These are phyloP conservation scores for Danio jaintianensis DNA, from an alignment of 2,797 vertebrate genomes.

Conservation along the genomic window DNA sequence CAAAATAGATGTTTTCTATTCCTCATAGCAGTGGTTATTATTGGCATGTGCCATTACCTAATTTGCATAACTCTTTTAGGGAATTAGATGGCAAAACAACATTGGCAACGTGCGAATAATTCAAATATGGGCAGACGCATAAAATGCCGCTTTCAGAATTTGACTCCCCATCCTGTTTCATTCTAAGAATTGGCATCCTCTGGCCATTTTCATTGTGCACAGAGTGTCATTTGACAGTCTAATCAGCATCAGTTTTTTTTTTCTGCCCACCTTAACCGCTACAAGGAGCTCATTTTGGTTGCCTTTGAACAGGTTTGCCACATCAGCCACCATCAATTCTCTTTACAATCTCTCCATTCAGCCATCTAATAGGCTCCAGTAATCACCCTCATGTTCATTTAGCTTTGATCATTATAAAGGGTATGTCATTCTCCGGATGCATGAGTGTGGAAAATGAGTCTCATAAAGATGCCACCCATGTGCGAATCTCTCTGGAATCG, in stretches of 20 bases:
- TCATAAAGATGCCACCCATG: slow-evolving; percentile 31
- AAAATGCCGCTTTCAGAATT: slow-evolving; percentile 15
- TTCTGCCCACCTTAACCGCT: not conserved
- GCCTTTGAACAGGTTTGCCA: not conserved
- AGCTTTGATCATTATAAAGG: slow-evolving; percentile 39
- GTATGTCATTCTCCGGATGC: slow-evolving; percentile 3
- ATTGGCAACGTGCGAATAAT: not conserved
- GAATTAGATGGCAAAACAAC: not conserved
- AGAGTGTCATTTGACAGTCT: slow-evolving; percentile 6
- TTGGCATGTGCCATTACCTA: not conserved
- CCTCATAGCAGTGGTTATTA: not conserved
- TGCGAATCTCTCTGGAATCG: slow-evolving; percentile 29
- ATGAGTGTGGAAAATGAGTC: slow-evolving; percentile 35
- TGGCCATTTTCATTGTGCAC: not conserved
- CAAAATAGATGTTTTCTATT: not conserved
- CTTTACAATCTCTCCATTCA: slow-evolving; percentile 19
- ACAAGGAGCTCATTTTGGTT: slow-evolving; percentile 11
- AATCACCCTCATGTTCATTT: slow-evolving; percentile 39
- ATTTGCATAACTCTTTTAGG: slow-evolving; percentile 1
- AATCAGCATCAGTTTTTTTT: slow-evolving; percentile 18
- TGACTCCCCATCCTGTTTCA: not conserved
- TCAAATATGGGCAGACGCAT: not conserved
- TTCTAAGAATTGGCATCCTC: not conserved
- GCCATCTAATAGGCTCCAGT: slow-evolving; percentile 17
- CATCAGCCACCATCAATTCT: slow-evolving; percentile 20